Base-by-base conservation (phyloP, 2,113 vertebrate species). In the Tetrao urogallus region DNA sequence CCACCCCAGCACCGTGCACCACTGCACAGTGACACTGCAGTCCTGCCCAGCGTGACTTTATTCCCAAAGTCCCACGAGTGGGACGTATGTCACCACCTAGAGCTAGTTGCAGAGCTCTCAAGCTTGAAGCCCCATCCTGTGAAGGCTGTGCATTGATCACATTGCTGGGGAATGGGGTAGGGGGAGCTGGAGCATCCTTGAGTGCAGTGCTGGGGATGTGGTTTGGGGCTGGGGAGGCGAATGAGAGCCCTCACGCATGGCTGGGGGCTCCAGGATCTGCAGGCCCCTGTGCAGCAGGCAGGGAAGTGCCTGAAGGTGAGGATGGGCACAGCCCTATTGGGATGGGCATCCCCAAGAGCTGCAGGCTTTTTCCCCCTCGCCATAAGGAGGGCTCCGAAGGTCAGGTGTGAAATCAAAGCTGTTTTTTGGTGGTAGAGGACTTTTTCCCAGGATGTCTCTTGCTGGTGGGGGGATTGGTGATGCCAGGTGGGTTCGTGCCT, bases 331-430 rank as follows among this genome's bases (percentile, higher is more conserved):
- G 38, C 63, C 71, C 48, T 20, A 30, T 75, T 84, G 74, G 45
- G 92, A 16, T 65, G 92, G 54, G 8, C 42, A 4, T 32, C 40
- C 13, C 64, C 28, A 8, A 30, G 28, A 22, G 42, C 42, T n/a
- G 65, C 13, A 16, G 16, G 42, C 65, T 67, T 22, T 24, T 11
- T 32, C 7, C 32, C 43, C 40, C 30, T 24, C 16, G 57, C 40
- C 1, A 3, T 75, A 66, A 28, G 0, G 1, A 36, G 21, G 54
- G 50, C 45, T 17, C 12, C 0, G 1, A 24, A 71, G 52, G 56
- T 47, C 77, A 67, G n/a, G 6, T 0, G 3, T 3, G 1, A 34
- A 28, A 57, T 80, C 45, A 3, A 13, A 42, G 86, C 20, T n/a
- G 0, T 1, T 90, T 70, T 36, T 65, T 38, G 56, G 43, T 0